These are phyloP conservation scores for Etheostoma perlongum DNA, from an alignment of 2,797 vertebrate species.

Conservation along the genomic window DNA sequence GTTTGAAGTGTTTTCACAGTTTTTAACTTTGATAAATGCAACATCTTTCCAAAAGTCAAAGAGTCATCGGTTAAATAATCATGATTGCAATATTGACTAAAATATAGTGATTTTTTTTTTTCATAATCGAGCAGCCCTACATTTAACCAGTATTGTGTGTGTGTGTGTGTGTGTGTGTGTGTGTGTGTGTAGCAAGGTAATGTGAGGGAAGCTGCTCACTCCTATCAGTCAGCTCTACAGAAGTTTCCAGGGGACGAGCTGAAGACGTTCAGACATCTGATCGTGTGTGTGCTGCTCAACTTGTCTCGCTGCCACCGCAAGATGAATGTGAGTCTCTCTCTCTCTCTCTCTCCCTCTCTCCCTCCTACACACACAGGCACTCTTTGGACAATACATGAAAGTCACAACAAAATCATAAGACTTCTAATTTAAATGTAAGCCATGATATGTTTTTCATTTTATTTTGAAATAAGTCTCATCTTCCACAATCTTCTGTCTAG, in stretches of 20 bases:
- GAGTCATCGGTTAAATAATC: too few relatives aligned
- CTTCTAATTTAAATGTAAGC: not conserved
- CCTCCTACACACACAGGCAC: not conserved
- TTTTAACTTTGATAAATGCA: too few relatives aligned
- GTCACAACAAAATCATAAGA: not conserved
- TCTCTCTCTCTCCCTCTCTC: too few relatives aligned
- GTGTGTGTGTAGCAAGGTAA: conserved; percentile 90
- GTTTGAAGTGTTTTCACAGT: too few relatives aligned
- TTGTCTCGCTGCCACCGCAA: conserved; percentile 96
- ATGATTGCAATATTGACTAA: too few relatives aligned
- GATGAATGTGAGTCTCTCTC: conserved; percentile 88
- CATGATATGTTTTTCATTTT: not conserved
- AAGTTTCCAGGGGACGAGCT: conserved; percentile 96
- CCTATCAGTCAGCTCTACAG: conserved; percentile 97
- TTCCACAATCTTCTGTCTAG: not conserved
- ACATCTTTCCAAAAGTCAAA: too few relatives aligned
- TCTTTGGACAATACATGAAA: not conserved
- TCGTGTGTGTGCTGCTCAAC: conserved; percentile 97
- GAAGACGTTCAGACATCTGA: conserved; percentile 95
- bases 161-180: not conserved
- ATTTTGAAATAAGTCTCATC: not conserved
- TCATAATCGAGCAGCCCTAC: too few relatives aligned
- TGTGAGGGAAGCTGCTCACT: conserved; percentile 94
- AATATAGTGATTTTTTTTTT: too few relatives aligned
- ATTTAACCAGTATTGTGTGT: too few relatives aligned